Evolutionary conservation across 1,140 invertebrate genomes (phyloP), one percentile per base, ranked within the genome.

Genomic region (Portunus trituberculatus): DNA sequence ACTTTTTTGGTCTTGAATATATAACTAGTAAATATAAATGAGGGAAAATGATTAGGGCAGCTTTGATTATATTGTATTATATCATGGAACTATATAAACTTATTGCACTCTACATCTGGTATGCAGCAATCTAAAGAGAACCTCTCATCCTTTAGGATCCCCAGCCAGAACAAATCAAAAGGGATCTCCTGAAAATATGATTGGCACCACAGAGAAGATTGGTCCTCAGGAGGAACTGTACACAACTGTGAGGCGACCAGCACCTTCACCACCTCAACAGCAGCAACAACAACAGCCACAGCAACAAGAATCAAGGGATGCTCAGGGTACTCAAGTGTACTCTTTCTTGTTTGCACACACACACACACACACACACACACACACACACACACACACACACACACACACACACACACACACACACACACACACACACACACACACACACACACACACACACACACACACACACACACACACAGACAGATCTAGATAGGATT

Each of bases 221-320:
- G 87, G 90, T 28, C 87, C 93, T 28, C 46, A 89, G 67, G 93
- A 94, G 29, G 93, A 94, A 25, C 87, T 94, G 8, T 94, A 94
- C 93, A 94, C 88, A 28, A 94, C 93, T n/a, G 93, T 94, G 29
- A 89, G 93, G 93, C 89, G 93, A 48, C 88, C 93, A 12, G 84
- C 93, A 12, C 93, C 93, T 25, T 67, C 93, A 1, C 93, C 93
- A 31, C 93, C 93, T 39, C 93, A 94, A 20, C 87, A 91, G 46
- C 89, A 52, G 20, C 67, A 76, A 8, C 67, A 76, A n/a, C 67
- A 25, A n/a, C 67, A 76, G 67, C 67, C 12, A 76, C 67, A 76
- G 67, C 67, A 91, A n/a, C 93, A 76, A 88, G 93, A 94, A 32
- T 59, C 89, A 25, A 94, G 93, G 7, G 93, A 94, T n/a, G 59